Evolutionary conservation across 2,888 invertebrate species (phyloP).

Genomic region (Achlya flavicornis): DNA sequence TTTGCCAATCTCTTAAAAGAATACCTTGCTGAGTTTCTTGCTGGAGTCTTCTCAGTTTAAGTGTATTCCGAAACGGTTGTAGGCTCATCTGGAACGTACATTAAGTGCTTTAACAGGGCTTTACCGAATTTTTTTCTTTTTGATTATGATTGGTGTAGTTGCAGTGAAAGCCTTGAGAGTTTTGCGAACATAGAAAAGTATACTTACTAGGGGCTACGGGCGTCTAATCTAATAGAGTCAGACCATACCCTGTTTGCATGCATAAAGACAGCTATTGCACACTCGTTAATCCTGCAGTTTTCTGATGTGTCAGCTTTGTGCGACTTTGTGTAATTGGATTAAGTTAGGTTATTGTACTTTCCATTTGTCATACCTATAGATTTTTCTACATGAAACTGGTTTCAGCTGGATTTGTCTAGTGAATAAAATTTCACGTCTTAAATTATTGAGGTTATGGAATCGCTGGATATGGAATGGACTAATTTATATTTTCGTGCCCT

Average conservation of each 20-base stretch:
- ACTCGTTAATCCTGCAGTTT: slow-evolving; percentile 51
- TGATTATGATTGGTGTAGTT: too few species aligned
- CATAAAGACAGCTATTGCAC: slow-evolving; percentile 40
- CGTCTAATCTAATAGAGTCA: not conserved
- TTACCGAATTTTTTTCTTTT: too few species aligned
- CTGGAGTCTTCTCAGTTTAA: too few species aligned
- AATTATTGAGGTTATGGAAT: not conserved
- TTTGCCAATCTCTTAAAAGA: too few species aligned
- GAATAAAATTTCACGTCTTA: not conserved
- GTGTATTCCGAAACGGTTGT: too few species aligned
- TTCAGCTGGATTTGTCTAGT: not conserved
- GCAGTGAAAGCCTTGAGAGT: too few species aligned
- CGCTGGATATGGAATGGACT: too few species aligned
- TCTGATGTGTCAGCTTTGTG: slow-evolving; percentile 50
- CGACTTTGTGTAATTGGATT: slow-evolving; percentile 66
- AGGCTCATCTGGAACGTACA: too few species aligned
- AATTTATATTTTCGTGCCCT: not conserved
- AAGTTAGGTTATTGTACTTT: slow-evolving; percentile 56
- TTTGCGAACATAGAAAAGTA: too few species aligned
- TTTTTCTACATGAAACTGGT: not conserved
- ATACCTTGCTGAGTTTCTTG: too few species aligned
- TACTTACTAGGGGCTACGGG: too few species aligned
- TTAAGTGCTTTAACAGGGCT: too few species aligned
- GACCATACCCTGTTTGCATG: slow-evolving; percentile 23
- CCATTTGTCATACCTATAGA: slow-evolving; percentile 5